phyloP scores from a whole-genome alignment of 2,113 vertebrate species.

The Cariama cristata region DNA sequence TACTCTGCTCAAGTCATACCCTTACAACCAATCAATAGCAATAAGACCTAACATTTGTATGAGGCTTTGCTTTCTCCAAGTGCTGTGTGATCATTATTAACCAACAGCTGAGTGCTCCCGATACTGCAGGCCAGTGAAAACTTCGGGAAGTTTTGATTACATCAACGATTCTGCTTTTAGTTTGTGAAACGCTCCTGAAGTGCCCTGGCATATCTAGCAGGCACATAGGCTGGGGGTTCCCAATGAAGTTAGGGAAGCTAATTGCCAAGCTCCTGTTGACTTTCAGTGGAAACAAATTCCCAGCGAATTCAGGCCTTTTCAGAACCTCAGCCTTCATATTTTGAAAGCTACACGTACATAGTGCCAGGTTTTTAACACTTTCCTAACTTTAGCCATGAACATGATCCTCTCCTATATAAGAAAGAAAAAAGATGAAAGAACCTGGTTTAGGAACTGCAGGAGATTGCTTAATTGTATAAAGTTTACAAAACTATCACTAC shows the following conservation, averaged over 20 bases:
- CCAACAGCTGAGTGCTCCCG: fast-evolving
- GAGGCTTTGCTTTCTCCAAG: not conserved
- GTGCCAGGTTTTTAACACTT: not conserved
- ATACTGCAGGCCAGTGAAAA: not conserved
- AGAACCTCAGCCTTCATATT: not conserved
- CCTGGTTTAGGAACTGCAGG: not conserved
- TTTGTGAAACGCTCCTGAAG: not conserved
- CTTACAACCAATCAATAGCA: not conserved
- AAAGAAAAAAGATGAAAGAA: not conserved
- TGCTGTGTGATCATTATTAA: not conserved
- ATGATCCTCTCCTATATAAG: not conserved
- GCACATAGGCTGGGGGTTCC: not conserved
- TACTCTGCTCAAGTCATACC: not conserved
- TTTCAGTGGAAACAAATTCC: not conserved
- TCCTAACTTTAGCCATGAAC: not conserved
- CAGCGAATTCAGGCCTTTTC: not conserved
- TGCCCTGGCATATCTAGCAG: not conserved
- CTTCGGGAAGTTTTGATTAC: not conserved
- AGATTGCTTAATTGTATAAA: not conserved
- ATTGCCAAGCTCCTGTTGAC: not conserved
- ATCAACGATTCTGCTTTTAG: not conserved
- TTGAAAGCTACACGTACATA: not conserved
- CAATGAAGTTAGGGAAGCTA: not conserved
- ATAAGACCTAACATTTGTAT: not conserved
- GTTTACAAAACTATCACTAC: not conserved